Evolutionary conservation across 2,113 vertebrate species (phyloP).

Genomic region (Damaliscus lunatus): DNA sequence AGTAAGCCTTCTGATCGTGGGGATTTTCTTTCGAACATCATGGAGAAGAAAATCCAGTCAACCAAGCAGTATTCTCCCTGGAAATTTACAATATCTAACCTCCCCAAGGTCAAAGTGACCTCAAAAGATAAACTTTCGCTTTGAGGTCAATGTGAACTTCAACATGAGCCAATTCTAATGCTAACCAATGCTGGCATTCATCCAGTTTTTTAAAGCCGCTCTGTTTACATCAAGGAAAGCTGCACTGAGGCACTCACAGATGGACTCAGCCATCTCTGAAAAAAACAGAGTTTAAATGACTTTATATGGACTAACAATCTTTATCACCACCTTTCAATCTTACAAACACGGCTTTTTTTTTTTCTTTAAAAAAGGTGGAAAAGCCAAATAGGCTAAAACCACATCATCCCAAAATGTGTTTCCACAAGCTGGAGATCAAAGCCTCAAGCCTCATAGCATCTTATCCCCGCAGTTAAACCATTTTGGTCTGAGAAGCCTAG

Average conservation of each 20-base stretch:
- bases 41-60: slow-evolving; percentile 48
- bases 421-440: background rate
- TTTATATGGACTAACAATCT: slow-evolving; percentile 27
- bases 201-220: slow-evolving; percentile 12
- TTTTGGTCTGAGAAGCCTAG: background rate
- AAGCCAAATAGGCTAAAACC: background rate
- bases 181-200: slow-evolving; percentile 12
- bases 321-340: slow-evolving; percentile 30
- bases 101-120: slow-evolving; percentile 42
- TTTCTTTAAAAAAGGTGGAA: background rate
- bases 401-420: background rate
- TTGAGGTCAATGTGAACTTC: slow-evolving; percentile 29
- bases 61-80: slow-evolving; percentile 24
- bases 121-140: slow-evolving; percentile 56
- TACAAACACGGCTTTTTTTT: background rate
- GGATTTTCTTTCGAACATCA: slow-evolving; percentile 42
- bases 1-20: background rate
- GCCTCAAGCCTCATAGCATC: background rate
- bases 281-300: slow-evolving; percentile 13
- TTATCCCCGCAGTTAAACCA: background rate
- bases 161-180: background rate
- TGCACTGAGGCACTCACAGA: slow-evolving; percentile 33
- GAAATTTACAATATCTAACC: slow-evolving; percentile 53
- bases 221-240: slow-evolving; percentile 54
- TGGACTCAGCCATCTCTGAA: slow-evolving; percentile 7